These are phyloP conservation scores for Acanthurus tractus DNA, from an alignment of 2,797 vertebrate species.

Conservation along the genomic window DNA sequence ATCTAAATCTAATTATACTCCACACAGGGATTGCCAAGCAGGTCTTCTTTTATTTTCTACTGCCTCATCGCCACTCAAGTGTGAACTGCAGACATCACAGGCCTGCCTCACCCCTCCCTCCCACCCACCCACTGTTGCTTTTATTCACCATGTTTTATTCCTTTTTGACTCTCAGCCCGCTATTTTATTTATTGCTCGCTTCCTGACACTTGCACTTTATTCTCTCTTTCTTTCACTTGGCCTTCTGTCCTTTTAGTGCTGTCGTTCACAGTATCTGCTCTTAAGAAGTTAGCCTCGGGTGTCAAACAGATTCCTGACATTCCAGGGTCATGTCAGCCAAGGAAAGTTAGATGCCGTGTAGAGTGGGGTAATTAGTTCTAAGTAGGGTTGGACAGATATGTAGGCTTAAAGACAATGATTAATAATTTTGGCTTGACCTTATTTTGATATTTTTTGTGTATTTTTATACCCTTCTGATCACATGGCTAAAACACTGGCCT, in stretches of 20 bases:
- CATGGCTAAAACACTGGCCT: too few relatives aligned
- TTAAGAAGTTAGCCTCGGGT: conserved; percentile 48
- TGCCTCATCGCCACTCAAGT: conserved; percentile 45
- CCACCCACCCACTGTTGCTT: not conserved
- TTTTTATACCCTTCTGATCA: too few relatives aligned
- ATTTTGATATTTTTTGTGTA: not conserved
- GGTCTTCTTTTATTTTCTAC: conserved; percentile 34
- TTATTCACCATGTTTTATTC: conserved; percentile 40
- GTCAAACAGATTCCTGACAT: conserved; percentile 67
- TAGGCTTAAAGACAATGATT: not conserved
- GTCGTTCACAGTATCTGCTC: not conserved
- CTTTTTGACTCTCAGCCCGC: conserved; percentile 7
- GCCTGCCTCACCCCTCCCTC: not conserved
- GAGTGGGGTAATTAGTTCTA: not conserved
- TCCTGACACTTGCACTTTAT: not conserved
- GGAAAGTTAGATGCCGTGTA: not conserved
- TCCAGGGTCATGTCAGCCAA: conserved; percentile 38
- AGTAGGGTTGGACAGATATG: not conserved
- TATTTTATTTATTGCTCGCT: conserved; percentile 24
- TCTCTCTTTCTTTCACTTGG: not conserved
- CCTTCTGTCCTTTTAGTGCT: not conserved
- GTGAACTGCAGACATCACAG: conserved; percentile 55
- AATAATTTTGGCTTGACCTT: not conserved
- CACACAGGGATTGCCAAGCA: conserved; percentile 36
- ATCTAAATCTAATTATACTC: conserved; percentile 55